Conservation (phyloP, 1,140 invertebrate genomes). For the Megathymus violae region DNA sequence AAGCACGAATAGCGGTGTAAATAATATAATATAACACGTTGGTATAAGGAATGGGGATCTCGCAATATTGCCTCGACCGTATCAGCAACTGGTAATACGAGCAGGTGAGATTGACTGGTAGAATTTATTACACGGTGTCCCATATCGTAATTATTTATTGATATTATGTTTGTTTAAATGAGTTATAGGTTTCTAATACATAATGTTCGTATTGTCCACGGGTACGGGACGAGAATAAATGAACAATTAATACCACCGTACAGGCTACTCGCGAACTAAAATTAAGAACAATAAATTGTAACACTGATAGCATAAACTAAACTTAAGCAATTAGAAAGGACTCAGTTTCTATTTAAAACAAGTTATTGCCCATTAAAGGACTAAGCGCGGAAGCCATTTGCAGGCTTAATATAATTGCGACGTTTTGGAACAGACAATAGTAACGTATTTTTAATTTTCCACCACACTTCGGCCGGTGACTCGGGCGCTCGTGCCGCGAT, state of each 20-base stretch:
- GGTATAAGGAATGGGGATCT: too few relatives aligned
- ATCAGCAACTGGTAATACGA: too few relatives aligned
- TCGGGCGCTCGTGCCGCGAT: conserved; percentile 23
- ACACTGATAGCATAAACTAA: conserved; percentile 4
- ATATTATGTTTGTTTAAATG: too few relatives aligned
- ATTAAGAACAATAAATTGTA: not conserved
- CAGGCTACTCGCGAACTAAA: not conserved
- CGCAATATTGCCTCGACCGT: too few relatives aligned
- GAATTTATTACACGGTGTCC: too few relatives aligned
- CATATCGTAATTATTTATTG: too few relatives aligned
- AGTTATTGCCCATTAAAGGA: conserved; percentile 31
- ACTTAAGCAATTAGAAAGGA: conserved; percentile 18
- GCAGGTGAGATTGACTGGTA: too few relatives aligned
- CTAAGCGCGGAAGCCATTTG: conserved; percentile 23
- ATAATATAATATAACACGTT: too few relatives aligned
- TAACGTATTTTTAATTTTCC: conserved; percentile 28
- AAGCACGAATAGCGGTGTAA: too few relatives aligned
- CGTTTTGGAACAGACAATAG: conserved; percentile 23
- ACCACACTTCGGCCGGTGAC: conserved; percentile 9
- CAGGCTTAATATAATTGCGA: conserved; percentile 29
- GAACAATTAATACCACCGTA: not conserved
- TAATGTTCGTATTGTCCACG: too few relatives aligned
- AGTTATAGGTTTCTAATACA: too few relatives aligned
- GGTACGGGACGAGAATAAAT: too few relatives aligned
- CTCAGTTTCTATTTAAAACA: conserved; percentile 19